phyloP scores from a whole-genome alignment of 2,797 vertebrate genomes.

The Eptatretus atami region DNA sequence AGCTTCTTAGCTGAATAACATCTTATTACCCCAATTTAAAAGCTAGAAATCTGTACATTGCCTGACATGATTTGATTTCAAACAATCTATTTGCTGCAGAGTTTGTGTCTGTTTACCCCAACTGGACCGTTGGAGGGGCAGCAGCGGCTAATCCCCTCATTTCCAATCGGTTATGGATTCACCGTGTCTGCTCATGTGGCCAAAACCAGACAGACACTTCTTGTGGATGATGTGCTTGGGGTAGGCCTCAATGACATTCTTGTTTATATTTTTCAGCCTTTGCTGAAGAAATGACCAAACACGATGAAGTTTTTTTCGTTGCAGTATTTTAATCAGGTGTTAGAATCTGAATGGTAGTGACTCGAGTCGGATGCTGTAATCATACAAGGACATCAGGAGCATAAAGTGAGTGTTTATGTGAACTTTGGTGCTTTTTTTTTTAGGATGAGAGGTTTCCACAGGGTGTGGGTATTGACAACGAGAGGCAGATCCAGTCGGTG shows the following conservation, averaged over 20 bases:
- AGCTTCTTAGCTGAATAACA: no score
- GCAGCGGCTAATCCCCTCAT: conserved; percentile 44
- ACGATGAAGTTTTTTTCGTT: no score
- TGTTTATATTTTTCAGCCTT: no score
- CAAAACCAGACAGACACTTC: conserved; percentile 60
- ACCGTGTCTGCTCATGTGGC: conserved; percentile 81
- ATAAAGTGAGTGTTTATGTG: neutral
- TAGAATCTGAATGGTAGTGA: no score
- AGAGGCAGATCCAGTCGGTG: conserved; percentile 67
- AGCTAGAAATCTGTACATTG: no score
- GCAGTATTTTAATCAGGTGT: no score
- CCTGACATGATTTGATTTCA: no score
- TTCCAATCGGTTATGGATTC: conserved; percentile 53
- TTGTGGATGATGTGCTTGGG: conserved; percentile 72
- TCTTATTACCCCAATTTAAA: no score
- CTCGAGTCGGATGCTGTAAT: neutral
- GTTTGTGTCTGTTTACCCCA: conserved; percentile 70
- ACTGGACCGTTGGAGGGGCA: conserved; percentile 54
- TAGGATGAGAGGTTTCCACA: conserved; percentile 82
- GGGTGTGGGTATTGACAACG: conserved; percentile 73
- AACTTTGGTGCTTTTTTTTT: conserved; percentile 8
- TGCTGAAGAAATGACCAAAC: no score
- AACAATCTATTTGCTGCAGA: conserved; percentile 19
- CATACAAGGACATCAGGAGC: neutral
- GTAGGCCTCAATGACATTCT: conserved; percentile 17